Percentiles rank a stretch among this genome's conserved stretches.
phyloP scores from a whole-genome alignment of 2,113 vertebrate species.

The Tiliqua scincoides region DNA sequence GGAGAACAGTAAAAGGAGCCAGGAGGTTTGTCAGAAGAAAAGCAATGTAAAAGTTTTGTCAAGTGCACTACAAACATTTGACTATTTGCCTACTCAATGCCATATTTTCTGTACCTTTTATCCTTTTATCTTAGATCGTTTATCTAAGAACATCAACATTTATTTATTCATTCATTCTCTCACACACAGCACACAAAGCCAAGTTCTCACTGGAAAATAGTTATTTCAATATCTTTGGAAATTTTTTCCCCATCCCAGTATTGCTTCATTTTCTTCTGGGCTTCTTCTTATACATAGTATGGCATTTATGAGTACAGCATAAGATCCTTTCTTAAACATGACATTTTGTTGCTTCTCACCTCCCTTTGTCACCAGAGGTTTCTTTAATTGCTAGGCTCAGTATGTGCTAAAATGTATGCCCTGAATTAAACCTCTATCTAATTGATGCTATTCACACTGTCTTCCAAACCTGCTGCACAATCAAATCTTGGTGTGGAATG shows the following conservation, averaged over 20 bases:
- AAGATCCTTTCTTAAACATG: neutral
- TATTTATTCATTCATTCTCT: neutral
- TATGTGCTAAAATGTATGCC: constrained; percentile 6
- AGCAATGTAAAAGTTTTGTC: neutral
- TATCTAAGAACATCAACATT: neutral
- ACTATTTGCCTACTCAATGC: neutral
- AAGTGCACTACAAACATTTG: neutral
- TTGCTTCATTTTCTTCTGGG: neutral
- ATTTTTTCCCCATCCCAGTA: neutral
- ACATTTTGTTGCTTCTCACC: neutral
- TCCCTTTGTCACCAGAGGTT: constrained; percentile 4
- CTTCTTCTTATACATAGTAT: neutral
- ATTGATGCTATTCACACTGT: neutral
- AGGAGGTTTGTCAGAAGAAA: constrained; percentile 29
- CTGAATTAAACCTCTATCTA: neutral
- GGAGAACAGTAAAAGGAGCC: constrained; percentile 27
- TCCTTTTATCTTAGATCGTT: neutral
- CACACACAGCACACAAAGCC: neutral
- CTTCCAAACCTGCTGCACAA: neutral
- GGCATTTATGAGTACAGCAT: neutral
- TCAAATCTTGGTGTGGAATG: neutral
- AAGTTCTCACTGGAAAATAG: neutral
- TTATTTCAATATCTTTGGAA: neutral
- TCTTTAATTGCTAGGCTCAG: constrained; percentile 10
- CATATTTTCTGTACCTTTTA: neutral